phyloP scores from a whole-genome alignment of 2,888 invertebrate species.

The Drosophila nigricruria region DNA sequence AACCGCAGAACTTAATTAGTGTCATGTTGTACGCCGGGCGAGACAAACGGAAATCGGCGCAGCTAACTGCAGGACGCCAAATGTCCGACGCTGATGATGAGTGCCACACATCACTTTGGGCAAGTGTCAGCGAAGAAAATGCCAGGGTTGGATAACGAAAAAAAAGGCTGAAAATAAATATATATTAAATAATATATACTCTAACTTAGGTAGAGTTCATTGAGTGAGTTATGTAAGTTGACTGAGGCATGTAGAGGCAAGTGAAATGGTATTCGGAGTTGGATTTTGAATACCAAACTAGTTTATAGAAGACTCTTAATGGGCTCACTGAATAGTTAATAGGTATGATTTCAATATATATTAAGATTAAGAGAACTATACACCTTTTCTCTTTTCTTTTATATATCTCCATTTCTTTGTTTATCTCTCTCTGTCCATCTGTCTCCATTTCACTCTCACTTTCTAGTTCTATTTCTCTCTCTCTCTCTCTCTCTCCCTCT shows the following conservation, averaged over 20 bases:
- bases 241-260: no score
- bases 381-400: no score
- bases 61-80: conserved; percentile 73
- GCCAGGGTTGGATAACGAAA: conserved; percentile 33
- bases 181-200: background rate
- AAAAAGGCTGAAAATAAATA: background rate
- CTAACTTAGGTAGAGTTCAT: background rate
- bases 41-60: conserved; percentile 73
- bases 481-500: background rate
- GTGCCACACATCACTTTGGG: conserved; percentile 61
- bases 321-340: no score
- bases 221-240: background rate
- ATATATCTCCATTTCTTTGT: no score
- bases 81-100: conserved; percentile 45
- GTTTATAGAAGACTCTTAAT: no score
- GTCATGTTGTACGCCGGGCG: conserved; percentile 75
- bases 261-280: no score
- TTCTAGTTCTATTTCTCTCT: background rate
- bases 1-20: conserved; percentile 82
- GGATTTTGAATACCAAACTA: no score
- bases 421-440: no score
- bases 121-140: conserved; percentile 46
- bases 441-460: no score
- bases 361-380: no score
- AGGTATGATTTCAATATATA: no score